Evolutionary conservation across 2,113 vertebrate genomes (phyloP).

Genomic region (Petroica traversi): DNA sequence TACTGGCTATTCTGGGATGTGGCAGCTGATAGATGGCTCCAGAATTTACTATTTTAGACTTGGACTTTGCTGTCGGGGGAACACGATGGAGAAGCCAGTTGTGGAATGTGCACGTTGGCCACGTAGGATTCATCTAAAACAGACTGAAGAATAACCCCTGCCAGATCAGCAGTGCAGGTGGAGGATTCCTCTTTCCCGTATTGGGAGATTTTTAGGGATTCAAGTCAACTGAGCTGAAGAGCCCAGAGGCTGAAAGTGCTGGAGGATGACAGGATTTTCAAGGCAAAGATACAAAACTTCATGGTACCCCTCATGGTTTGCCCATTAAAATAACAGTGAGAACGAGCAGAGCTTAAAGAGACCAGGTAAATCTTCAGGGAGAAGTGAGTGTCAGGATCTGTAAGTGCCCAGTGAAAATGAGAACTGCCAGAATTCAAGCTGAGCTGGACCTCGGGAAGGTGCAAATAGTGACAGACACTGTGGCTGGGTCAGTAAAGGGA

Average conservation of each 20-base stretch:
- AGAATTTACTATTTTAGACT: slow-evolving; percentile 32
- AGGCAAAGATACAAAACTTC: not conserved
- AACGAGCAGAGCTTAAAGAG: not conserved
- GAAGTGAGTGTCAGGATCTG: not conserved
- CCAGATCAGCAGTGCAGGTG: not conserved
- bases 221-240: not conserved
- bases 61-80: not conserved
- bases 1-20: slow-evolving; percentile 18
- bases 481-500: not conserved
- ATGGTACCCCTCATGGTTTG: not conserved
- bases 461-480: not conserved
- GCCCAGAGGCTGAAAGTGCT: not conserved
- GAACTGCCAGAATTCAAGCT: not conserved
- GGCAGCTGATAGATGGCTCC: slow-evolving; percentile 22
- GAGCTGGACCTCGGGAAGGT: not conserved
- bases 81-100: not conserved
- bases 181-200: not conserved
- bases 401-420: not conserved
- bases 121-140: not conserved
- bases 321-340: not conserved
- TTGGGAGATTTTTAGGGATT: not conserved
- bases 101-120: not conserved
- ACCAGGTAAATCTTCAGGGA: not conserved
- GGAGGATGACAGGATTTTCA: not conserved
- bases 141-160: not conserved